Conservation (phyloP, 2,113 vertebrate species). For the Notothenia rossii region DNA sequence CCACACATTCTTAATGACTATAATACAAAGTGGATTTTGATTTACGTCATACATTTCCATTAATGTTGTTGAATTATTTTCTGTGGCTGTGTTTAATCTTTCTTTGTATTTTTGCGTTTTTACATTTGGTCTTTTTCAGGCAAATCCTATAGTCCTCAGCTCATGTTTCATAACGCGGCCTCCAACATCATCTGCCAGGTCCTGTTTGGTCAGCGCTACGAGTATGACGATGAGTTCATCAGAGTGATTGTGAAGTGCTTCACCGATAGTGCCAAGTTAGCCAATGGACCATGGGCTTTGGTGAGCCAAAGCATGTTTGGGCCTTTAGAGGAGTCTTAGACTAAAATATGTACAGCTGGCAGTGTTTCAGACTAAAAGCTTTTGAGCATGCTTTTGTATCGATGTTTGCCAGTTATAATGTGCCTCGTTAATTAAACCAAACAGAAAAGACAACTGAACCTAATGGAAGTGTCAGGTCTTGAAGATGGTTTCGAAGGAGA, state of each 20-base stretch:
- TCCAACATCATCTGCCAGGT: conserved; percentile 86
- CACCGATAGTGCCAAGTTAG: conserved; percentile 53
- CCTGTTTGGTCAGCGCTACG: conserved; percentile 79
- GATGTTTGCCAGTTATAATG: too few species aligned
- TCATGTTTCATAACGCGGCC: conserved; percentile 74
- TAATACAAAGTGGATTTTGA: neutral
- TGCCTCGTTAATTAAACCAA: neutral
- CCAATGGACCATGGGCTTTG: conserved; percentile 72
- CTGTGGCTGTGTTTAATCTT: too few species aligned
- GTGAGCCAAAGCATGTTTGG: conserved; percentile 47
- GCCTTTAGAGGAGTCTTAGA: neutral
- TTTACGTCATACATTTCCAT: neutral
- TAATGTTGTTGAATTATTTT: too few species aligned
- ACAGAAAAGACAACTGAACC: neutral
- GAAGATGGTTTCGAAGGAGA: too few species aligned
- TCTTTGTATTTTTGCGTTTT: neutral
- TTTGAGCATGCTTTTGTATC: too few species aligned
- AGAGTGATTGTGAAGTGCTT: conserved; percentile 49
- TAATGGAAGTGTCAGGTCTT: too few species aligned
- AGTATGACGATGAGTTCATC: conserved; percentile 75
- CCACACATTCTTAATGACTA: neutral
- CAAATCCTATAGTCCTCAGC: conserved; percentile 54
- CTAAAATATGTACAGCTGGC: too few species aligned
- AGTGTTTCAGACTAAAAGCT: too few species aligned
- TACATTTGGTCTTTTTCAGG: conserved; percentile 51